phyloP scores from a whole-genome alignment of 1,140 invertebrate genomes.

The Kradibia gibbosae region DNA sequence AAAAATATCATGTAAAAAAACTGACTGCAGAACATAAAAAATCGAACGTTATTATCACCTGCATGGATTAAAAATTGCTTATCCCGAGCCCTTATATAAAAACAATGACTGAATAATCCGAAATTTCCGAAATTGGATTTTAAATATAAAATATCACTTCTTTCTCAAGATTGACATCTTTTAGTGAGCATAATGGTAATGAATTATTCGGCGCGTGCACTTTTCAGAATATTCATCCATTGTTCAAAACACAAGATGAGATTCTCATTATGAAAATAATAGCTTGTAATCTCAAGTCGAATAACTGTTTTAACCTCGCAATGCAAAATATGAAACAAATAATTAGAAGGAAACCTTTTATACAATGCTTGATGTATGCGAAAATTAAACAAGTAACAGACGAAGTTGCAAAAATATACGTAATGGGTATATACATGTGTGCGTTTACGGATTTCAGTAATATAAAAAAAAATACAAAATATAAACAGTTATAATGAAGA shows the following conservation, averaged over 20 bases:
- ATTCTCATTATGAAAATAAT: constrained; percentile 12
- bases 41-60: no score
- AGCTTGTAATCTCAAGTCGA: background rate
- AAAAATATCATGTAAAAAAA: no score
- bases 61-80: no score
- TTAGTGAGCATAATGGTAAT: background rate
- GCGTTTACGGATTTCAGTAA: background rate
- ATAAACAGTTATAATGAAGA: background rate
- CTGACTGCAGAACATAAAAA: no score
- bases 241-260: background rate
- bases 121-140: background rate
- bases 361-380: constrained; percentile 5
- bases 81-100: no score
- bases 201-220: background rate
- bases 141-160: background rate
- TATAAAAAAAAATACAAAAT: background rate
- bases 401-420: background rate
- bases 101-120: no score
- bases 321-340: constrained; percentile 19
- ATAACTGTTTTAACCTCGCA: background rate
- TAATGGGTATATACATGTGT: background rate
- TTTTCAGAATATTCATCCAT: constrained; percentile 16
- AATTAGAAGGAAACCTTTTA: constrained; percentile 16
- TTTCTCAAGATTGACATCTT: background rate
- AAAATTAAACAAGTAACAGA: background rate